A percentile compares a stretch with the other conserved stretches of the same genome.
phyloP scores from a whole-genome alignment of 1,140 invertebrate genomes.

The Bacillus rossius region DNA sequence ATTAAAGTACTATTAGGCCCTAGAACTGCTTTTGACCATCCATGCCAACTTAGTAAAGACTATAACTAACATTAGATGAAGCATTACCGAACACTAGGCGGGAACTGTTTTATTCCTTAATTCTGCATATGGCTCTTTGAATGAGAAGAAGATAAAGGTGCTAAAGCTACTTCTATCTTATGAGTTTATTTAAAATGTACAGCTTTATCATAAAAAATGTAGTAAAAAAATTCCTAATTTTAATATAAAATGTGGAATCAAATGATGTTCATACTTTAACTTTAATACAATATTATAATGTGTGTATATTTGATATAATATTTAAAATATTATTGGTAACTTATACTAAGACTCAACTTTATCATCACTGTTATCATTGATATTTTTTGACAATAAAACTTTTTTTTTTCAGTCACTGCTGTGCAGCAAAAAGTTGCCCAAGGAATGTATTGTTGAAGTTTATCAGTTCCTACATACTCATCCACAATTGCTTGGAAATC shows the following conservation, averaged over 20 bases:
- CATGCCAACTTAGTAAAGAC: too few relatives aligned
- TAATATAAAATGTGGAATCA: neutral
- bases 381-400: neutral
- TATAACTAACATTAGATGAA: too few relatives aligned
- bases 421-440: slow-evolving; percentile 38
- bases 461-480: slow-evolving; percentile 40
- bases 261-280: neutral
- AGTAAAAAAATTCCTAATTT: too few relatives aligned
- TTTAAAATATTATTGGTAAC: neutral
- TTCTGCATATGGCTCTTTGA: too few relatives aligned
- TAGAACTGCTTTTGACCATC: too few relatives aligned
- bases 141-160: too few relatives aligned
- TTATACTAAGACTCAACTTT: neutral
- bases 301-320: neutral
- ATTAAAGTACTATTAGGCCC: too few relatives aligned
- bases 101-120: too few relatives aligned
- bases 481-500: slow-evolving; percentile 34
- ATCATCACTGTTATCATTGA: neutral
- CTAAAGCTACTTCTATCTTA: too few relatives aligned
- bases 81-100: too few relatives aligned
- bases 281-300: neutral
- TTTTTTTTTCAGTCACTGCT: slow-evolving; percentile 38
- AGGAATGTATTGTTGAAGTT: slow-evolving; percentile 41
- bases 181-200: too few relatives aligned
- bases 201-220: too few relatives aligned